Conservation (phyloP, 2,888 invertebrate species). For the Caenorhabditis parvicauda region DNA sequence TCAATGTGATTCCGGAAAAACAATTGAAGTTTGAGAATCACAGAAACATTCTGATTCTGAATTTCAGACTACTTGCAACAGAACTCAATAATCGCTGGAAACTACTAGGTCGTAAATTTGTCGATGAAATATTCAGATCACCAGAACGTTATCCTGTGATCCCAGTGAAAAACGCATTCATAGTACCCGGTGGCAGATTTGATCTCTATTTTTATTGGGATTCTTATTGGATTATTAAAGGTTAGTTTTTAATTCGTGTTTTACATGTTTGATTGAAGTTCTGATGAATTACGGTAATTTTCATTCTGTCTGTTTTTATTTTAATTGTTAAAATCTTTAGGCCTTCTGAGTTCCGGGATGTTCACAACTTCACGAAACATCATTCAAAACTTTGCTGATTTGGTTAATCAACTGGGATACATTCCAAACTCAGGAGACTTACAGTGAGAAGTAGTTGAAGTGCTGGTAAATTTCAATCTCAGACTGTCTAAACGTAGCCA, state of each 20-base stretch:
- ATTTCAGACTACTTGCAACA: conserved; percentile 32
- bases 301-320: too few relatives aligned
- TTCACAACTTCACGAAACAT: conserved; percentile 76
- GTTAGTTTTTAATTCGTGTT: conserved; percentile 7
- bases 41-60: neutral
- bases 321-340: conserved; percentile 12
- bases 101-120: conserved; percentile 31
- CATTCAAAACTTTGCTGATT: conserved; percentile 79
- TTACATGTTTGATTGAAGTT: neutral
- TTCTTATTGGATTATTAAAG: conserved; percentile 87
- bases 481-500: conserved; percentile 63
- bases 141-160: conserved; percentile 76
- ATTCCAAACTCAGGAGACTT: conserved; percentile 86
- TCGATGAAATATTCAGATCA: conserved; percentile 51
- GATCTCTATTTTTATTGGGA: conserved; percentile 82
- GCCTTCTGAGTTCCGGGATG: conserved; percentile 83
- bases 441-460: conserved; percentile 69
- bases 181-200: conserved; percentile 75
- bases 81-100: conserved; percentile 42
- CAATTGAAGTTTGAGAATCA: conserved; percentile 19
- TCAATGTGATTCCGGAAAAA: conserved; percentile 23
- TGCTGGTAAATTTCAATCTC: neutral
- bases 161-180: conserved; percentile 74
- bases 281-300: too few relatives aligned
- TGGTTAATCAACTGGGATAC: conserved; percentile 72